A percentile compares a stretch with the other conserved stretches of the same genome.
phyloP scores from a whole-genome alignment of 2,888 invertebrate genomes.

The Polydrusus pterygomalis region DNA sequence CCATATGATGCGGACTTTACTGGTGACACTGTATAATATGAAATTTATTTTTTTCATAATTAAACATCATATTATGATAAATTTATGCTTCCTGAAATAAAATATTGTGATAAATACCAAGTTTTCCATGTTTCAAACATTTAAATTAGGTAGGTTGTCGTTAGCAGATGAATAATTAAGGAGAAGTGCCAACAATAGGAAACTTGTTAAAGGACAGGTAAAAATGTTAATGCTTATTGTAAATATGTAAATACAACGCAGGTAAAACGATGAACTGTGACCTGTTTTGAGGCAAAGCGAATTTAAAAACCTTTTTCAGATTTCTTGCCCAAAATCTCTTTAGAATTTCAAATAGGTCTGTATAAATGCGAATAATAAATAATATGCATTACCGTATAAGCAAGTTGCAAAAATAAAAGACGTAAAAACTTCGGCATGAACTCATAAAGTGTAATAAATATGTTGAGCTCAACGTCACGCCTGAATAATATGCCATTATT shows the following conservation, averaged over 20 bases:
- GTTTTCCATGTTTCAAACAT: no score
- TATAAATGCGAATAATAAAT: slow-evolving; percentile 48
- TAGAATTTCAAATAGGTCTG: slow-evolving; percentile 39
- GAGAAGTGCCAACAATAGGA: no score
- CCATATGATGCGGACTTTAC: no score
- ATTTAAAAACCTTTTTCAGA: slow-evolving; percentile 34
- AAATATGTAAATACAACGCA: slow-evolving; percentile 4
- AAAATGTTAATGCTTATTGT: not conserved
- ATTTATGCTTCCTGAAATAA: no score
- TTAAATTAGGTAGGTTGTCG: no score
- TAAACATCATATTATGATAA: no score
- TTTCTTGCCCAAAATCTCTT: slow-evolving; percentile 27
- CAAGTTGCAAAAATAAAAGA: slow-evolving; percentile 38
- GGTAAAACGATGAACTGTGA: slow-evolving; percentile 16
- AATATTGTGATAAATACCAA: no score
- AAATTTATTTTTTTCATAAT: no score
- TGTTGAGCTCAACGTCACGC: slow-evolving; percentile 41
- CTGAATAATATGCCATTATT: slow-evolving; percentile 34
- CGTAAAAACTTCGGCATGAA: slow-evolving; percentile 42
- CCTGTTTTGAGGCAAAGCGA: slow-evolving; percentile 27
- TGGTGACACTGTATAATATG: no score
- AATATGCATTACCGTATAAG: slow-evolving; percentile 45
- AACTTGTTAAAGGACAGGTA: no score
- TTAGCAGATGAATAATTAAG: no score
- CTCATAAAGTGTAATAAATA: slow-evolving; percentile 45